Conservation (phyloP, 2,113 vertebrate species). For the Gallinago jamesoni region DNA sequence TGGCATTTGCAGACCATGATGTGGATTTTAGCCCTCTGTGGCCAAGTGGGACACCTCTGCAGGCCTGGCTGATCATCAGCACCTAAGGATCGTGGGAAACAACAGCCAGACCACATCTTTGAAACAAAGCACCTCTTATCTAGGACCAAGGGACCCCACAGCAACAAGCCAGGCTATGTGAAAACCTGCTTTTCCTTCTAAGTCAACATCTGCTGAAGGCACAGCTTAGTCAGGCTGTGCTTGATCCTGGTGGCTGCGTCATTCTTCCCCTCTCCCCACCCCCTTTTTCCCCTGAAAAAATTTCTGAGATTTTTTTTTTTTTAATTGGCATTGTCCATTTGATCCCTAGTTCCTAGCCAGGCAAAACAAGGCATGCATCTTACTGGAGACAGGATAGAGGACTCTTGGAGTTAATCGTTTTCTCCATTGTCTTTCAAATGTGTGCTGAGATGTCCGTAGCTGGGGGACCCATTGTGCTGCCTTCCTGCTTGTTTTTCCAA, state of each 20-base stretch:
- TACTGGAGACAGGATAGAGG: constrained; percentile 65
- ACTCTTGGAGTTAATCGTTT: constrained; percentile 61
- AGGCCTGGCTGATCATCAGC: neutral
- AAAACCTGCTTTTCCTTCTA: neutral
- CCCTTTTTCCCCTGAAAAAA: constrained; percentile 16
- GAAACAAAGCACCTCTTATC: neutral
- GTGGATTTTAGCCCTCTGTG: neutral
- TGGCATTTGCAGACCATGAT: neutral
- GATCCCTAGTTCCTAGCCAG: constrained; percentile 25
- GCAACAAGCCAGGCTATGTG: neutral
- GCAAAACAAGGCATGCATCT: constrained; percentile 52
- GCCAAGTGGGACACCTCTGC: neutral
- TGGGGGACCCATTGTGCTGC: constrained; percentile 53
- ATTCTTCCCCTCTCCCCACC: constrained; percentile 5
- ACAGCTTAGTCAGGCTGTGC: neutral
- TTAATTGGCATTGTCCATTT: constrained; percentile 2
- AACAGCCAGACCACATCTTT: neutral
- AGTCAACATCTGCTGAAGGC: neutral
- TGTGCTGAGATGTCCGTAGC: constrained; percentile 43
- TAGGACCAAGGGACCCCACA: neutral
- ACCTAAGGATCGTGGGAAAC: neutral
- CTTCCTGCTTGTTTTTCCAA: constrained; percentile 68
- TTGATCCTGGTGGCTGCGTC: neutral
- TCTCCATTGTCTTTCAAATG: constrained; percentile 66
- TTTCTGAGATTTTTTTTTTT: neutral